Conservation (phyloP, 2,797 vertebrate species). For the Gymnopithys bicolor region DNA sequence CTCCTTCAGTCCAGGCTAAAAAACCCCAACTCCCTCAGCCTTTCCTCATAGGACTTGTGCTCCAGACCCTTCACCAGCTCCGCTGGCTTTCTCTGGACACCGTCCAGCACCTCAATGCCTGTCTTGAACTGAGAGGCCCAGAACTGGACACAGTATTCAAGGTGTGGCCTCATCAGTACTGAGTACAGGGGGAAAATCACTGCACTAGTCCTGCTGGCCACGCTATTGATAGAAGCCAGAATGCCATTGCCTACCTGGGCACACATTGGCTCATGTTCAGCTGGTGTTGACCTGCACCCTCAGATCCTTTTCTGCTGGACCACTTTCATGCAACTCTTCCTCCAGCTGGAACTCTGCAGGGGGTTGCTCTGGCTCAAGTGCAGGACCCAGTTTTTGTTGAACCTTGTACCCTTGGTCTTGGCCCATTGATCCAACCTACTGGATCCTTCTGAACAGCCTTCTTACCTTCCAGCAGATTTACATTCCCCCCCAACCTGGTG, state of each 20-base stretch:
- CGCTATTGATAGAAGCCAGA: not conserved
- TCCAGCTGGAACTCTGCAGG: not conserved
- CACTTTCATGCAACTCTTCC: not conserved
- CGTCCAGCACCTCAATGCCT: not conserved
- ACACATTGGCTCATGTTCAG: not conserved
- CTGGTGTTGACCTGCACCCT: not conserved
- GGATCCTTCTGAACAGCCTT: not conserved
- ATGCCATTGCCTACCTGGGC: not conserved
- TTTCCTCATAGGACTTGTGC: not conserved
- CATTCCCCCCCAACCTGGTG: not conserved
- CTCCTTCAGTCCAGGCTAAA: not conserved
- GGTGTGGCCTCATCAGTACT: too few relatives aligned
- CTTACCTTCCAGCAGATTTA: not conserved
- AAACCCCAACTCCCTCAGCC: not conserved
- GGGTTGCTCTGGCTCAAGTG: not conserved
- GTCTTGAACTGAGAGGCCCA: not conserved
- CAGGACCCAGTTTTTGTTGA: not conserved
- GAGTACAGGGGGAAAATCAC: too few relatives aligned
- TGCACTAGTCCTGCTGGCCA: not conserved
- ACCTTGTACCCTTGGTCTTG: not conserved
- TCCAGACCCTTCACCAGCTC: not conserved
- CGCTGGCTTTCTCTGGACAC: not conserved
- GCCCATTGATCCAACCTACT: not conserved
- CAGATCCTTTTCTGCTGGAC: not conserved
- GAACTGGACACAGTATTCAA: not conserved